Evolutionary conservation across 1,140 invertebrate species (phyloP), one percentile per base, ranked within the genome.

Genomic region (Zaprionus vittiger): DNA sequence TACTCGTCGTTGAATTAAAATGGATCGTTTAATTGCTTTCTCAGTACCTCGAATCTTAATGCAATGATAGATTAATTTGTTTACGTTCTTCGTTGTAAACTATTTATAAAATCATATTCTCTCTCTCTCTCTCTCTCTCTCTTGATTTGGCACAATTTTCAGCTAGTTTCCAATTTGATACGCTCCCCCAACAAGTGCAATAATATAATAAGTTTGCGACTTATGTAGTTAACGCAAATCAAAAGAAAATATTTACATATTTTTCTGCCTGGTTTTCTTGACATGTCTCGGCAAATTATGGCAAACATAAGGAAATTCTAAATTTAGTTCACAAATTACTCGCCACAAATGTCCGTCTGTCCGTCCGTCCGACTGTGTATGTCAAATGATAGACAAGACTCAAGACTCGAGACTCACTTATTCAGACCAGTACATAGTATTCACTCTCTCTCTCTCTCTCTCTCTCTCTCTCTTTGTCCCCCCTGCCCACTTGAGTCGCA

Each of bases 21-120:
- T 80, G 85, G 69, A 89, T 82, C 85, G 76, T 90, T 85, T 90
- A 89, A 89, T 90, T 89, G 81, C 79, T 63, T 77, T 63, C 73
- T 83, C 66, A 73, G 54, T 78, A 55, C 52, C 70, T 63, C 64
- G 69, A 76, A 79, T 34, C 31, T 34, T 85, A 85, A 73, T 86
- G 79, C 76, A 81, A 67, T 89, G 81, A 81, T 90, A 85, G 85
- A 89, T 90, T 89, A 81, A 89, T 81, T 73, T 89, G 85, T 89
- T 90, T 89, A 89, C 85, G 79, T 89, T 89, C 68, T 72, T 90
- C 84, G 62, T 34, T 63, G 61, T 47, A 67, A 83, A 68, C 73
- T 75, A 75, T 57, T 47, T 84, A 80, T 83, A 56, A 72, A 49
- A 62, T 55, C 68, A 70, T 74, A 54, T 22, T 70, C 20, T 44